Evolutionary conservation across 2,113 vertebrate species (phyloP).

Genomic region (Lichenostomus cassidix): DNA sequence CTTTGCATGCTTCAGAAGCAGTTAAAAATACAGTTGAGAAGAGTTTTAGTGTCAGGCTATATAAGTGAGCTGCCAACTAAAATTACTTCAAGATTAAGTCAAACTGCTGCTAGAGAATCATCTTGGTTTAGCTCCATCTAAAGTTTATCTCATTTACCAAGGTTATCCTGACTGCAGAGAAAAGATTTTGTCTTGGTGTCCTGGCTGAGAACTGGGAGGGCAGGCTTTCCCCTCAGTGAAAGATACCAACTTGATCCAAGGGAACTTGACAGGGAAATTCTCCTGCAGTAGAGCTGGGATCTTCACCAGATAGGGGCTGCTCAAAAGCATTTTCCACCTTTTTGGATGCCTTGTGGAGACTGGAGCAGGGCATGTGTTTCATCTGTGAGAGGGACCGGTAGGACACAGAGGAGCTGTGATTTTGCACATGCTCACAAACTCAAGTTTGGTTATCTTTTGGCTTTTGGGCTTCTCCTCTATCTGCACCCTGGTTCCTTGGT

Average conservation of each 20-base stretch:
- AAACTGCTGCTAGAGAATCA: neutral
- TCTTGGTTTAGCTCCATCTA: neutral
- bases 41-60: neutral
- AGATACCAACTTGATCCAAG: fast-evolving
- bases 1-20: neutral
- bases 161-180: neutral
- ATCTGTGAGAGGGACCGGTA: fast-evolving
- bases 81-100: neutral
- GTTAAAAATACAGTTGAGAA: neutral
- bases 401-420: neutral
- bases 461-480: neutral
- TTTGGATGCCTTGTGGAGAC: neutral
- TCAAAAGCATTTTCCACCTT: neutral
- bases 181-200: neutral
- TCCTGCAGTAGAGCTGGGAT: neutral
- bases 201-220: neutral
- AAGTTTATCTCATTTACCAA: neutral
- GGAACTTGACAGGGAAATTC: neutral
- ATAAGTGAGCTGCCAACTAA: neutral
- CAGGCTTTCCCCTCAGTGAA: neutral
- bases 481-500: fast-evolving
- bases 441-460: fast-evolving
- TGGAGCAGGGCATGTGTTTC: neutral
- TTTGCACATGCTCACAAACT: neutral
- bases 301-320: neutral